phyloP scores from a whole-genome alignment of 2,888 invertebrate species.

The Xestia rhomboidea region DNA sequence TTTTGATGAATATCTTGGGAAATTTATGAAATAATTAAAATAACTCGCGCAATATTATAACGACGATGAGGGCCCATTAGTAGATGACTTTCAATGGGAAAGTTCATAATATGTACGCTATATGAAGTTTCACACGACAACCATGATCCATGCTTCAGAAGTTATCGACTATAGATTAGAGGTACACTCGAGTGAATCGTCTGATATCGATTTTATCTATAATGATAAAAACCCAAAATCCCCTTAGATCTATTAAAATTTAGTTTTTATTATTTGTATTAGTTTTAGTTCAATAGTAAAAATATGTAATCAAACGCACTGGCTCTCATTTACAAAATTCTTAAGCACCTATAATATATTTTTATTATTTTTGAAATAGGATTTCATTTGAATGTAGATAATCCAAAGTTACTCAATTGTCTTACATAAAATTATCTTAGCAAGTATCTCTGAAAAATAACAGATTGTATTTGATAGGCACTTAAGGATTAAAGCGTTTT shows the following conservation, averaged over 20 bases:
- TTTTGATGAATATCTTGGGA: too few species aligned
- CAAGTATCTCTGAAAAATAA: constrained; percentile 27
- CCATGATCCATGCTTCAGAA: too few species aligned
- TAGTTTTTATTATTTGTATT: neutral
- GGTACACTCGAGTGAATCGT: neutral
- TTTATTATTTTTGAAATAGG: neutral
- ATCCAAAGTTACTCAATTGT: constrained; percentile 17
- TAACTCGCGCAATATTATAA: too few species aligned
- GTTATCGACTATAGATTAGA: too few species aligned
- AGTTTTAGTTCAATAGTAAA: neutral
- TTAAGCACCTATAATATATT: neutral
- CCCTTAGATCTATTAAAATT: neutral
- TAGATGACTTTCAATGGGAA: too few species aligned
- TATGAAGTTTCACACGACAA: too few species aligned
- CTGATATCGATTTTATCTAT: neutral
- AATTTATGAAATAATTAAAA: too few species aligned
- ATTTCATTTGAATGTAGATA: neutral
- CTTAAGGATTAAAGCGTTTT: constrained; percentile 30
- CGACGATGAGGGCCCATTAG: too few species aligned
- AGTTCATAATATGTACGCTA: too few species aligned
- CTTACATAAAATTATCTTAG: constrained; percentile 3
- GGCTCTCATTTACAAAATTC: neutral
- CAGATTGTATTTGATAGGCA: constrained; percentile 24
- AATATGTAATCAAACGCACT: neutral
- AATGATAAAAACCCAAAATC: too few species aligned